Conservation (phyloP, 2,113 vertebrate species). For the Colius striatus region DNA sequence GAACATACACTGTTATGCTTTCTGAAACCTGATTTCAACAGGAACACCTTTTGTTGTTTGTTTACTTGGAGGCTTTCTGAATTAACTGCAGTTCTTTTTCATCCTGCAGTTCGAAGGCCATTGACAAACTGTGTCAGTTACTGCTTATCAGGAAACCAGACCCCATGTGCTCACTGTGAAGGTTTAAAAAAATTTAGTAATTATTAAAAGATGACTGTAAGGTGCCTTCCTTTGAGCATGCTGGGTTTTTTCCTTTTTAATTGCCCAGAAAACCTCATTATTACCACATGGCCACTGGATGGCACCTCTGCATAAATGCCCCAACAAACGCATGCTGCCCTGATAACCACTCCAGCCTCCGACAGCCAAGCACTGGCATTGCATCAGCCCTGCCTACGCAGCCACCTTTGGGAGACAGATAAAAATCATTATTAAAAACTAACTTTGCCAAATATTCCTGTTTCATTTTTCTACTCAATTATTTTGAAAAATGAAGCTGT, state of each 20-base stretch:
- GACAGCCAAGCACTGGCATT: background rate
- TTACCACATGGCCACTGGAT: conserved; percentile 46
- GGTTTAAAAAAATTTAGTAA: background rate
- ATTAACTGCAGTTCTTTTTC: background rate
- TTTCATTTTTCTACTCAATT: background rate
- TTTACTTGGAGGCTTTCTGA: background rate
- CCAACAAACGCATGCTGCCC: background rate
- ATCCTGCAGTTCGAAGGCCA: background rate
- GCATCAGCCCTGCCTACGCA: rapidly evolving
- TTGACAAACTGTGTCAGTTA: background rate
- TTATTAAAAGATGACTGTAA: background rate
- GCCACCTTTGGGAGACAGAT: background rate
- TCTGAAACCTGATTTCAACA: background rate
- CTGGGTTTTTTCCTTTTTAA: too few relatives aligned
- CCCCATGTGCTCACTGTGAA: background rate
- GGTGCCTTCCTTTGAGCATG: background rate
- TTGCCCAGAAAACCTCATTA: background rate
- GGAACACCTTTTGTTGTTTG: background rate
- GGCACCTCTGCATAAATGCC: conserved; percentile 16
- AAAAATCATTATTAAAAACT: background rate
- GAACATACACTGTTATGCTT: background rate
- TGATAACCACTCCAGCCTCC: background rate
- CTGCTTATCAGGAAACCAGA: background rate
- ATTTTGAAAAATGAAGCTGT: background rate
- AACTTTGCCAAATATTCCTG: background rate